Base-by-base conservation (phyloP, 2,113 vertebrate species). In the Syngnathus scovelli region DNA sequence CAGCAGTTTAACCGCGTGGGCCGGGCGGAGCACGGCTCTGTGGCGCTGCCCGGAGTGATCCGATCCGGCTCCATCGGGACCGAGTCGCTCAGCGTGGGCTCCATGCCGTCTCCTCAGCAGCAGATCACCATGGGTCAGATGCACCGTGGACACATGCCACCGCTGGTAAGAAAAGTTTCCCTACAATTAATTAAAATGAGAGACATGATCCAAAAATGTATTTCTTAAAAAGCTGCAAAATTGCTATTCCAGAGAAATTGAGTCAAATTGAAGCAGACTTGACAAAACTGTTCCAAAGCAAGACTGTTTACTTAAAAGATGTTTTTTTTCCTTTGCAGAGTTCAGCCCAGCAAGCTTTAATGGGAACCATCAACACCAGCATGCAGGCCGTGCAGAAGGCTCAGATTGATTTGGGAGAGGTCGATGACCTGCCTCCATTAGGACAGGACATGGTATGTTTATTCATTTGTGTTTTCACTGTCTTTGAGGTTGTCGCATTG, bases 311-410 rank as follows among this genome's bases (percentile, higher is more conserved):
- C 5, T 6, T 16, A 5, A 48, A 48, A 6, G 15, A 48, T 48
- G 13, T 73, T 49, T 52, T 62, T 36, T 10, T 75, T 39, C 48
- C 15, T 61, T 5, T 63, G 52, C 85, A 99, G 97, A 98, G 95
- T 49, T 96, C 96, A 6, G 97, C 97, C 16, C 97, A 99, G 89
- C 96, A 99, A 86, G 97, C 96, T 65, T 86, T 99, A 38, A 96
- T 99, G 96, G 97, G 97, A 9, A 99, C 97, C 77, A 99, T 99
- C 80, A 99, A 96, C 85, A 96, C 93, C 48, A 99, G 97, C 67
- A 99, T 98, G 95, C 97, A 99, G 0, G 96, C 97, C 0, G 96
- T 99, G 11, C 96, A 99, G 72, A 96, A 96, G 81, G 96, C 95
- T 2, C 95, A 99, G 78, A 91, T 93, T 0, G 95, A 99, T 85